Evolutionary conservation across 2,797 vertebrate species (phyloP).

Genomic region (Myripristis jacobus): DNA sequence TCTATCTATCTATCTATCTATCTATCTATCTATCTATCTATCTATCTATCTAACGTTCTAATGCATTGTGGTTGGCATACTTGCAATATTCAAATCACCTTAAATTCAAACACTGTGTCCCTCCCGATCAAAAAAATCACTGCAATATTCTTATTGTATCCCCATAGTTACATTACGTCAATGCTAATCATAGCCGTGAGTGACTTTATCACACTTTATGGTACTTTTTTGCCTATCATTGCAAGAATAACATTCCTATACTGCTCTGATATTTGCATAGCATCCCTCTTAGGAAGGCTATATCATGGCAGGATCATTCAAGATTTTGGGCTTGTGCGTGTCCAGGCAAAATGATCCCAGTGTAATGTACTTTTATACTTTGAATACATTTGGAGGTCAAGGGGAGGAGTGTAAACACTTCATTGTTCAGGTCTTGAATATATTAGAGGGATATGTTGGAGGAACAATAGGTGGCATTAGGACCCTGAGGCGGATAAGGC

Average conservation of each 20-base stretch:
- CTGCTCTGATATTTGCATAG: no score
- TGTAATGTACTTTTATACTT: not conserved
- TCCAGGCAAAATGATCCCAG: not conserved
- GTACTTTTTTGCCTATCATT: no score
- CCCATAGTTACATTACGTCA: no score
- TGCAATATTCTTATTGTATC: not conserved
- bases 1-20: constrained; percentile 5
- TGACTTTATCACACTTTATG: no score
- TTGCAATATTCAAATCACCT: no score
- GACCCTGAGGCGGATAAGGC: constrained; percentile 71
- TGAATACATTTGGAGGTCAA: constrained; percentile 17
- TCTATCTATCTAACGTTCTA: not conserved
- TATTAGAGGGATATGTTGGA: not conserved
- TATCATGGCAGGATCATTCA: no score
- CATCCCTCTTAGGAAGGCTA: no score
- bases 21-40: constrained; percentile 1
- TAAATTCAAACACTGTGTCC: no score
- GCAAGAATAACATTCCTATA: no score
- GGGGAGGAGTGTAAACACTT: not conserved
- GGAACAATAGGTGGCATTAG: constrained; percentile 64
- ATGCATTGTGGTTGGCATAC: no score
- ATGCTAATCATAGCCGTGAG: no score
- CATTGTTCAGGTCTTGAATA: constrained; percentile 23
- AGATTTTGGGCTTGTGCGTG: not conserved
- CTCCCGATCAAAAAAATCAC: no score